Evolutionary conservation across 2,113 vertebrate species (phyloP), one percentile per base, ranked within the genome.

Genomic region (Mesocricetus auratus): DNA sequence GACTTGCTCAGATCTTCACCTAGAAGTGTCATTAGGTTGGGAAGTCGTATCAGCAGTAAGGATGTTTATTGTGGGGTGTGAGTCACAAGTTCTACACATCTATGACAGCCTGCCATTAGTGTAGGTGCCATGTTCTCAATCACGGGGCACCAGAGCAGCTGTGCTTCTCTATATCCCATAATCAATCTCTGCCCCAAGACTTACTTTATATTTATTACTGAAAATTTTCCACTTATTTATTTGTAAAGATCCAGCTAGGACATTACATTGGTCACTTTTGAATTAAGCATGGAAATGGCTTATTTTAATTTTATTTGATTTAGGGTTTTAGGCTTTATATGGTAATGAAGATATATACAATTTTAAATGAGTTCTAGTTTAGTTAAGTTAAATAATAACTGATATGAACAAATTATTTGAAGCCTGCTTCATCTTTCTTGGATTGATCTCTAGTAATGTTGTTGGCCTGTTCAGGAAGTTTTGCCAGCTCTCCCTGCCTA

Each of bases 31-130:
- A 22, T 45, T 71, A 66, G 19, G 82, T 58, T 42, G 26, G 33
- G 89, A 92, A 74, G 79, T 74, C 62, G 11, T 3, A 2, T 45
- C 47, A 45, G 4, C 39, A 36, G 0, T 12, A 11, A 26, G 12
- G 24, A 66, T 15, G 17, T 21, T 66, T 68, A 53, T 79, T 12
- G 36, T 1, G 1, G 12, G 7, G 21, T 16, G 3, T 75, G 60
- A 90, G 75, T 78, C 31, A 13, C 17, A 10, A 21, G 0, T 42
- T 36, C 9, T 66, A 3, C 3, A n/a, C 6, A 4, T 36, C 11
- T 0, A 0, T 29, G 8, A 7, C 45, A n/a, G 21, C n/a, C 17
- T 24, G 7, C 16, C 1, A 19, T 6, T 8, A 21, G 9, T 6
- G 15, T 24, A 36, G 19, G 11, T 75, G 21, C 22, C 47, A n/a